phyloP scores from a whole-genome alignment of 2,797 vertebrate genomes.

The Chelonia mydas region DNA sequence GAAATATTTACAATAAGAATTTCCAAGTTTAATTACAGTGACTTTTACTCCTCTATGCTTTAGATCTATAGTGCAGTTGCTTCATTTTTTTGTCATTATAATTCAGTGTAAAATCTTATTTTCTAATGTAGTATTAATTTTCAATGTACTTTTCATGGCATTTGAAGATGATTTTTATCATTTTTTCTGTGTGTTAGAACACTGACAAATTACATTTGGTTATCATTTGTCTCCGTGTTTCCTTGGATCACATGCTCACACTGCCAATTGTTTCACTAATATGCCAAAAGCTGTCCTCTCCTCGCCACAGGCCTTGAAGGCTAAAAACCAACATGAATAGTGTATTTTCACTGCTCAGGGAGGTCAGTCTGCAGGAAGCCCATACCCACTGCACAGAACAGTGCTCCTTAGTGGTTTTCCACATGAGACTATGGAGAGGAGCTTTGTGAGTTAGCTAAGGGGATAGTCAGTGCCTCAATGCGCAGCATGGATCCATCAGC shows the following conservation, averaged over 20 bases:
- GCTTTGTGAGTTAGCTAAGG: background rate
- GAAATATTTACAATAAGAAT: background rate
- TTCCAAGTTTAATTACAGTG: background rate
- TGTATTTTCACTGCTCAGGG: background rate
- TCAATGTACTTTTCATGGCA: background rate
- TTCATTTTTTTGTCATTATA: background rate
- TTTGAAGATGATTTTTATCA: background rate
- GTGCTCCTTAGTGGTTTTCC: accelerated
- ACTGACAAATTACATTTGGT: background rate
- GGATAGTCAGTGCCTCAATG: background rate
- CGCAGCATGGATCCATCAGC: background rate
- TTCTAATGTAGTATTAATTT: background rate
- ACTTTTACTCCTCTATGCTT: background rate
- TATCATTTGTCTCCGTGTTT: background rate
- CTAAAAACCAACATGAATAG: background rate
- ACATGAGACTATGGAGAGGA: background rate
- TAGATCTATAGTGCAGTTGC: background rate
- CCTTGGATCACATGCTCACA: background rate
- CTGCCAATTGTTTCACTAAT: background rate
- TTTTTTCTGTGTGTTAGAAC: background rate
- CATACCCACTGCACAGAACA: background rate
- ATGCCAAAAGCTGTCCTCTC: background rate
- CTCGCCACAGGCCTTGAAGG: background rate
- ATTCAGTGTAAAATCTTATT: background rate
- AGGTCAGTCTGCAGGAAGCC: background rate